Conservation (phyloP, 2,113 vertebrate species). For the Nycticebus coucang region DNA sequence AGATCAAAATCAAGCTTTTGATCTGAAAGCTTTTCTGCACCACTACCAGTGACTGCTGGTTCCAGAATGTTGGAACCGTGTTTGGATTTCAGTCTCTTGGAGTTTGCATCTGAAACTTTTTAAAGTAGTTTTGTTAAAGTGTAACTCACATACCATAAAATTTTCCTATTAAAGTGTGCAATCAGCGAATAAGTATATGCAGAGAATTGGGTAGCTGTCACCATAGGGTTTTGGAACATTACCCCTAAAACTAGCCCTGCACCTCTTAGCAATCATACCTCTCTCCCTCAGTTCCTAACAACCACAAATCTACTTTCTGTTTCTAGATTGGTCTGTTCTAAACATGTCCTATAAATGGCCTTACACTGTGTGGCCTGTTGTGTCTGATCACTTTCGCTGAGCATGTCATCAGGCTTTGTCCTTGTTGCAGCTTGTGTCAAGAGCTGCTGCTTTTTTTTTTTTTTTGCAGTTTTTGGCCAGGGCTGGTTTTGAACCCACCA, state of each 20-base stretch:
- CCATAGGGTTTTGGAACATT: neutral
- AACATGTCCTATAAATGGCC: neutral
- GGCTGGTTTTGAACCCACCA: too few species aligned
- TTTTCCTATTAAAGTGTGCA: neutral
- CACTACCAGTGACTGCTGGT: neutral
- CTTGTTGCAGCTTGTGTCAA: fast-evolving
- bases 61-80: fast-evolving
- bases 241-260: neutral
- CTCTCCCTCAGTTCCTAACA: neutral
- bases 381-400: neutral
- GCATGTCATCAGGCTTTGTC: neutral
- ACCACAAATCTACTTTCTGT: neutral
- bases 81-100: neutral
- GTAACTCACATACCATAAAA: fast-evolving
- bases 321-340: neutral
- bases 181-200: neutral
- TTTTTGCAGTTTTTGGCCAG: too few species aligned
- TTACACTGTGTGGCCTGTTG: neutral
- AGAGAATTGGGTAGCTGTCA: neutral
- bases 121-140: neutral
- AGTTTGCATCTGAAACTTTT: neutral
- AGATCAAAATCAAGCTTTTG: too few species aligned
- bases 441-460: too few species aligned
- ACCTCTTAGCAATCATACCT: neutral
- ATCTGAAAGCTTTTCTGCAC: neutral